Evolutionary conservation across 2,113 vertebrate species (phyloP).

Genomic region (Dicaeum eximium): DNA sequence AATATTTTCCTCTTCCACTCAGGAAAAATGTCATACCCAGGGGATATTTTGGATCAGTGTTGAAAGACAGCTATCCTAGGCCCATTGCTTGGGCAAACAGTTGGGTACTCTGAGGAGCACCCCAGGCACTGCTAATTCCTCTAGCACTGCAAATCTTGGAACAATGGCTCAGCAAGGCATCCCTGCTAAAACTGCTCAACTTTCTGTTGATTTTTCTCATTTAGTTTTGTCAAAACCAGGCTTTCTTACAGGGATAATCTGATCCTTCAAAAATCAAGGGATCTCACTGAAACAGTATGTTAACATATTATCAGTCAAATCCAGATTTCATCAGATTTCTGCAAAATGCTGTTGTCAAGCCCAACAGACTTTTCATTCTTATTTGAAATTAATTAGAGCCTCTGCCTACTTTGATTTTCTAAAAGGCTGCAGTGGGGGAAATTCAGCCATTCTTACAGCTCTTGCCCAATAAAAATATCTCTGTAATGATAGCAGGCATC

Average conservation of each 20-base stretch:
- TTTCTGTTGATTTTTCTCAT: neutral
- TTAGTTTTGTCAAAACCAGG: neutral
- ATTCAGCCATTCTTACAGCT: neutral
- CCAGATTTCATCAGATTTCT: neutral
- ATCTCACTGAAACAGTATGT: neutral
- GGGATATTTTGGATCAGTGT: neutral
- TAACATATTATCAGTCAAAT: neutral
- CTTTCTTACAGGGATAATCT: constrained; percentile 2
- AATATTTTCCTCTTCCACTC: neutral
- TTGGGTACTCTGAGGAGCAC: neutral
- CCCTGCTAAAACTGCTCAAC: neutral
- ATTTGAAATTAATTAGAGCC: constrained; percentile 35
- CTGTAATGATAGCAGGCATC: neutral
- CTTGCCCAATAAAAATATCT: neutral
- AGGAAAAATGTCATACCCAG: neutral
- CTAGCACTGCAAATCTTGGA: neutral
- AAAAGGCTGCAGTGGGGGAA: neutral
- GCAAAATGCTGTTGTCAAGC: constrained; percentile 2
- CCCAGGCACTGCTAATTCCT: neutral
- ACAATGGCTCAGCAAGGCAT: neutral
- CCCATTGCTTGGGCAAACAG: neutral
- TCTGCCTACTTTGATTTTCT: constrained; percentile 7
- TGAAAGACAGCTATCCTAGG: neutral
- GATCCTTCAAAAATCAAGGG: neutral
- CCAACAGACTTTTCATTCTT: neutral